Evolutionary conservation across 1,140 invertebrate species (phyloP), one percentile per base, ranked within the genome.

Genomic region (Chrysoperla carnea): DNA sequence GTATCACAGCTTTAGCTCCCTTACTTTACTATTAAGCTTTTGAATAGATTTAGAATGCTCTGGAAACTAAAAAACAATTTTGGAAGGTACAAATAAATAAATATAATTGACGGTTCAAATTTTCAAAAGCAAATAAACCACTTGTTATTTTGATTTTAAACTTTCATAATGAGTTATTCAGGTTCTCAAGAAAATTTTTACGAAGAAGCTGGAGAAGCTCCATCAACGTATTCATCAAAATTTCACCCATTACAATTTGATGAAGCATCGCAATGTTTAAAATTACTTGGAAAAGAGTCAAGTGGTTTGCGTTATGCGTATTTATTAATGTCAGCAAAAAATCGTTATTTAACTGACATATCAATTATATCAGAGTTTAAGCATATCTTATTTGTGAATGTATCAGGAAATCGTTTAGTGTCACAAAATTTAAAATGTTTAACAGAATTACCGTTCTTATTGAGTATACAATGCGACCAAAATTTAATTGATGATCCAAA

Each of bases 361-460:
- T 51, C 52, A 0, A 59, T 62, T 3, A 57, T 72, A 29, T 50
- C 56, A 36, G 49, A 54, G 29, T 72, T 67, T 44, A 62, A 63
- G 44, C 62, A 72, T 46, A 51, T 72, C 9, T 60, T 68, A 43
- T 72, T 67, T 39, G 50, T 72, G 0, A 63, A 72, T 43, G 55
- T 72, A 5, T 68, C 66, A 11, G 58, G 63, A 8, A 72, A 72
- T 48, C 55, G 52, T 15, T 52, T 72, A 12, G 61, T 54, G n/a
- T 43, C 63, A 15, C 51, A 63, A 1, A 59, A 56, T 12, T 43
- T 72, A 8, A 62, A 70, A 56, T 57, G 57, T 6, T 42, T 70
- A 7, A 54, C 60, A 0, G 52, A 59, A 29, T 52, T 72, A 47
- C 68, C 67, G 0, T 69, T 58, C 49, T 48, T 71, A 9, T 49